Conservation (phyloP, 2,888 invertebrate genomes). For the Choreutis nemorana region DNA sequence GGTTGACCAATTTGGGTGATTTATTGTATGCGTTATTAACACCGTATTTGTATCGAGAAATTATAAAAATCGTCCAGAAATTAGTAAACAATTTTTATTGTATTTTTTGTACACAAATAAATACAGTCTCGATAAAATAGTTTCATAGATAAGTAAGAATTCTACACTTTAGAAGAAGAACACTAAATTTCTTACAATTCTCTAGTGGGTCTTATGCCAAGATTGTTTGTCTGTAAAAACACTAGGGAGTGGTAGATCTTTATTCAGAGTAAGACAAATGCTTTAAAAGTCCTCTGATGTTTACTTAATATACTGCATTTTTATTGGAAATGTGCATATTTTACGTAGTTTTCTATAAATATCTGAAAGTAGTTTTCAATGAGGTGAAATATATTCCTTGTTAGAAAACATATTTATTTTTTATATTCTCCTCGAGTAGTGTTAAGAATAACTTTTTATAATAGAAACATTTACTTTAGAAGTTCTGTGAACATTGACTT, state of each 20-base stretch:
- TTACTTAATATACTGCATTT: too few relatives aligned
- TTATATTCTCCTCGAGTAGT: too few relatives aligned
- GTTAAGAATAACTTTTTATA: too few relatives aligned
- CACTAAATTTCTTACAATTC: background rate
- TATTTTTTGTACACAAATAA: background rate
- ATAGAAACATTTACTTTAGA: too few relatives aligned
- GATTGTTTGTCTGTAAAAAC: background rate
- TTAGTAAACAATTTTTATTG: background rate
- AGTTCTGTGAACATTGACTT: too few relatives aligned
- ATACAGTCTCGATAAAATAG: conserved; percentile 3
- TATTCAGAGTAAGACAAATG: background rate
- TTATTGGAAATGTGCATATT: too few relatives aligned
- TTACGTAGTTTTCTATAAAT: too few relatives aligned
- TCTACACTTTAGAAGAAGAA: background rate
- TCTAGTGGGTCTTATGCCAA: background rate
- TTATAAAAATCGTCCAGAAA: background rate
- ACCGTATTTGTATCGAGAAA: background rate
- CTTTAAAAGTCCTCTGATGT: background rate
- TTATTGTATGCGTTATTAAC: too few relatives aligned
- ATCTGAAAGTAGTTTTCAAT: too few relatives aligned
- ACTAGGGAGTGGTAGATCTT: background rate
- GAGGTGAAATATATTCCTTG: too few relatives aligned
- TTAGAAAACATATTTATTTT: too few relatives aligned
- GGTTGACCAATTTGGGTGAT: too few relatives aligned
- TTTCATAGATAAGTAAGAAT: conserved; percentile 5